phyloP scores from a whole-genome alignment of 2,888 invertebrate species.

The Elysia crispata region DNA sequence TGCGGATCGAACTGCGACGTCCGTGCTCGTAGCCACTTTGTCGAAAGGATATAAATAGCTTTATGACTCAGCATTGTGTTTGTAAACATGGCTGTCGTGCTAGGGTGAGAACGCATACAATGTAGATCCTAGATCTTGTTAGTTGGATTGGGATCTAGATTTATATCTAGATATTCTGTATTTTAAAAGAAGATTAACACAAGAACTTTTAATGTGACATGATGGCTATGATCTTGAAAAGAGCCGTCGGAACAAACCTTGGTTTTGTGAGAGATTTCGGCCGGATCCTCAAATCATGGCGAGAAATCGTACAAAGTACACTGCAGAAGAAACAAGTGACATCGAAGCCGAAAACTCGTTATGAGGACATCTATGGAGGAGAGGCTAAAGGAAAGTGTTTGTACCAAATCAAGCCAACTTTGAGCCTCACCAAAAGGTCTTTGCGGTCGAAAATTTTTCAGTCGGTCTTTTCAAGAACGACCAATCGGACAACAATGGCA shows the following conservation, averaged over 20 bases:
- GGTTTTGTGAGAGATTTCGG: constrained; percentile 40
- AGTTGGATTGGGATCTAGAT: too few relatives aligned
- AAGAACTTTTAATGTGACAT: too few relatives aligned
- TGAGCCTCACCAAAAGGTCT: not conserved
- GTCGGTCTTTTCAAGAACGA: constrained; percentile 35
- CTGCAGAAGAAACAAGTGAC: constrained; percentile 15
- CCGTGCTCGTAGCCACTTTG: too few relatives aligned
- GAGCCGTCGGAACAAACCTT: constrained; percentile 41
- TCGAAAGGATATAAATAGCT: too few relatives aligned
- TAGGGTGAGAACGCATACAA: too few relatives aligned
- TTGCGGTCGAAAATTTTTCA: constrained; percentile 32
- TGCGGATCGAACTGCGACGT: too few relatives aligned
- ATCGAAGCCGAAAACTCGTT: not conserved
- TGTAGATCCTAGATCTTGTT: too few relatives aligned
- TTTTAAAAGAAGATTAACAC: too few relatives aligned
- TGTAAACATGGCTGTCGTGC: too few relatives aligned
- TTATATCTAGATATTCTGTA: too few relatives aligned
- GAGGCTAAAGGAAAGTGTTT: constrained; percentile 17
- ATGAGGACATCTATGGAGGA: not conserved
- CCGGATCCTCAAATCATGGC: constrained; percentile 38
- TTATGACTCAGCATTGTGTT: too few relatives aligned
- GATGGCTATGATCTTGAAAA: constrained; percentile 39
- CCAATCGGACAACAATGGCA: constrained; percentile 20
- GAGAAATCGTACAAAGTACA: constrained; percentile 29
- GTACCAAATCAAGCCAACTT: not conserved